These are phyloP conservation scores for Chlorodrepanis virens DNA, from an alignment of 2,113 vertebrate species.

Conservation along the genomic window DNA sequence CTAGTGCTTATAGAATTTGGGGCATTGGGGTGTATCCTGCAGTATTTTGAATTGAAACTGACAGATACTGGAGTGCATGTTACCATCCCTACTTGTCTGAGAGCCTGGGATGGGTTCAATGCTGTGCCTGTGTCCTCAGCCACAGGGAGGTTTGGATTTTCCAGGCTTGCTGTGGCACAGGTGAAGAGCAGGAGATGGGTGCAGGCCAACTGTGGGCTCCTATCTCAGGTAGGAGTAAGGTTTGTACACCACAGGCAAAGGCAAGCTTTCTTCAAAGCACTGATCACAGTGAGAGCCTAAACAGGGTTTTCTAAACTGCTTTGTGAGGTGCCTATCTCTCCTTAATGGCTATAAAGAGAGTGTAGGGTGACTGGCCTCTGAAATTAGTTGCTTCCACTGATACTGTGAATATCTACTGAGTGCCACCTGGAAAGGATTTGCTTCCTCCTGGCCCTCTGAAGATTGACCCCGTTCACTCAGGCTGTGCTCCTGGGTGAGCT, in stretches of 20 bases:
- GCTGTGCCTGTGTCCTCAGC: background rate
- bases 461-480: background rate
- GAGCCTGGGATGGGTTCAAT: background rate
- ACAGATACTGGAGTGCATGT: background rate
- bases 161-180: rapidly evolving
- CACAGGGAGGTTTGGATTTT: background rate
- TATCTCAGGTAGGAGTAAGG: background rate
- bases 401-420: background rate
- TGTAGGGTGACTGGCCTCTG: background rate
- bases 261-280: background rate
- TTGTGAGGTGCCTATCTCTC: background rate
- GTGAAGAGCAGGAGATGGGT: background rate
- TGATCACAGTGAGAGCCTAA: background rate
- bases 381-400: slow-evolving; percentile 11
- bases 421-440: slow-evolving; percentile 38
- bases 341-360: slow-evolving; percentile 18
- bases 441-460: background rate
- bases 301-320: background rate
- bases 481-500: slow-evolving; percentile 8
- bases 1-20: background rate
- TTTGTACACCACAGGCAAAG: background rate
- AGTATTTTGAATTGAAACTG: background rate
- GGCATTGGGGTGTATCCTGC: background rate
- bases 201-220: background rate
- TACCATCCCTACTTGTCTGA: background rate